Evolutionary conservation across 53 echinoderm and acorn worm genomes (phyloP).

Genomic region (Echinometra lucunter): DNA sequence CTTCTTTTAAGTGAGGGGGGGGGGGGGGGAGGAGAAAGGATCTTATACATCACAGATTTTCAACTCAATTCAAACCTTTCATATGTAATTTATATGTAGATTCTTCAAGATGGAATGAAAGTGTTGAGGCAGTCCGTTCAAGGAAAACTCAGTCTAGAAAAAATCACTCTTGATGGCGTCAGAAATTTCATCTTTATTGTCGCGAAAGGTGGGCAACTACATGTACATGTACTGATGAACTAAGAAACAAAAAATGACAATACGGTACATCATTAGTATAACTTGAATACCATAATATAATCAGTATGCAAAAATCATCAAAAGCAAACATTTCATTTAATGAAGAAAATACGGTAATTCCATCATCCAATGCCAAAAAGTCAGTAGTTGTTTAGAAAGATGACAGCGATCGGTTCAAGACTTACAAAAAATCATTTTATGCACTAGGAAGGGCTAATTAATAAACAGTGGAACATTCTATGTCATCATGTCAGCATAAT

Average conservation of each 20-base stretch:
- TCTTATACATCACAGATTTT: background rate
- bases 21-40: too few species aligned
- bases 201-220: slow-evolving; percentile 48
- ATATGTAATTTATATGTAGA: background rate
- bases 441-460: too few species aligned
- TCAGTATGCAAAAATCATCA: background rate
- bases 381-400: background rate
- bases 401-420: background rate
- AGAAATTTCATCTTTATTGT: slow-evolving; percentile 66
- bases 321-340: too few species aligned
- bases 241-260: background rate
- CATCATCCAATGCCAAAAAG: background rate
- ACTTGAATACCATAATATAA: too few species aligned
- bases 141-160: slow-evolving; percentile 58
- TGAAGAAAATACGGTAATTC: too few species aligned
- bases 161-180: slow-evolving; percentile 55
- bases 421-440: background rate
- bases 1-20: too few species aligned
- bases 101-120: slow-evolving; percentile 59
- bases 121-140: slow-evolving; percentile 33
- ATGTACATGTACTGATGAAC: background rate
- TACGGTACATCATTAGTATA: too few species aligned
- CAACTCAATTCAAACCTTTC: background rate
- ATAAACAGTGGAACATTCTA: too few species aligned
- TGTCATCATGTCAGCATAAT: too few species aligned